Evolutionary conservation across 1,140 invertebrate genomes (phyloP), one percentile per base, ranked within the genome.

Genomic region (Thereuonema tuberculata): DNA sequence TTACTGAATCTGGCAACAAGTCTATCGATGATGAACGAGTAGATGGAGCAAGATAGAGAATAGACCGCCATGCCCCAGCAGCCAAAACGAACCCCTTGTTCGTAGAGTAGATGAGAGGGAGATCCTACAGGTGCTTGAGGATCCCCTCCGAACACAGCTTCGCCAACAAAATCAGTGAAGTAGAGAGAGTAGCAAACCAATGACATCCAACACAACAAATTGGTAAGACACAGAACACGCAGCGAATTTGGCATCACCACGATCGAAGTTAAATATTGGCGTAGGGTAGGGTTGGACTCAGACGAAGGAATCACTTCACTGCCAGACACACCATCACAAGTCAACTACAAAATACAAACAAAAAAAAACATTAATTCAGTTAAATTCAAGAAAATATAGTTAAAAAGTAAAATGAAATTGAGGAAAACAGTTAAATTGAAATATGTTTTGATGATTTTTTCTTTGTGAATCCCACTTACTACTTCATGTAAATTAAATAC

Each of bases 21-120:
- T 68, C 80, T 86, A 69, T 96, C 92, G 43, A 97, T 94, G 27
- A 87, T 70, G 28, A 88, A 77, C 0, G 93, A 97, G 72, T 97
- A 98, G 66, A 86, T 83, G 1, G 92, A 86, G 70, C 93, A 97
- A 0, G 91, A 93, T 2, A 97, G 69, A 0, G 93, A 97, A 71
- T 97, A 97, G 80, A 96, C 84, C 0, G 91, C 85, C 93, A 98
- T 97, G 47, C 91, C 93, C 84, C 89, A 93, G 65, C 92, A 96
- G 17, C 92, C 93, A 68, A 97, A 92, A 29, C 92, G 78, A 0
- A 97, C 91, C 0, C 94, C 93, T 31, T 85, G 83, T 74, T 95
- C 88, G 66, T 96, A 98, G 67, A 67, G 67, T 24, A 78, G 74
- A 49, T 85, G 78, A 52, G 75, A 73, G 20, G 68, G 60, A 1